Percentiles rank a stretch among this genome's conserved stretches.
Conservation (phyloP, 2,888 invertebrate species). For the Drosophila mulleri region DNA sequence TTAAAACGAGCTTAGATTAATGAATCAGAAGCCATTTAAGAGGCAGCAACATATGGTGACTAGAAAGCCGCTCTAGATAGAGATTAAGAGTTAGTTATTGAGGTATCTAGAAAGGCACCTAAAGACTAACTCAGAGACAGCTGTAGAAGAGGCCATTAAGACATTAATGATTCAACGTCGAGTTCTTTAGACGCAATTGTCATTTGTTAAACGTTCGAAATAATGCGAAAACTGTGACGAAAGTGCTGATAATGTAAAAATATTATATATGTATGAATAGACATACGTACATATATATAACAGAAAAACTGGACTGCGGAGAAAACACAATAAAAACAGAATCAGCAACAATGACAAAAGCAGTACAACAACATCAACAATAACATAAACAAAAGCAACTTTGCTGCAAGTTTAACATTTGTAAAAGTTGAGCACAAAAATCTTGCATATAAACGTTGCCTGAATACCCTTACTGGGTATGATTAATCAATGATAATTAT, state of each 20-base stretch:
- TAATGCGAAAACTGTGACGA: conserved; percentile 71
- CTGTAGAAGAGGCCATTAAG: background rate
- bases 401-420: conserved; percentile 15
- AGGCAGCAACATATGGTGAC: background rate
- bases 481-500: background rate
- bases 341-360: conserved; percentile 10
- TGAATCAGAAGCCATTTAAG: background rate
- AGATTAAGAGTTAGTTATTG: background rate
- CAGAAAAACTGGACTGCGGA: conserved; percentile 30
- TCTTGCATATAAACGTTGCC: too few relatives aligned
- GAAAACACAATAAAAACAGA: conserved; percentile 32
- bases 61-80: background rate
- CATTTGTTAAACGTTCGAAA: conserved; percentile 65
- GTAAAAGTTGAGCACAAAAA: background rate
- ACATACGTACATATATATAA: conserved; percentile 6
- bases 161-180: background rate
- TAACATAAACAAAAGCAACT: conserved; percentile 13
- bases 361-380: conserved; percentile 2
- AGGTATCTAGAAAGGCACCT: background rate
- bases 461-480: background rate
- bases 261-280: background rate
- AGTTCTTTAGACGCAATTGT: conserved; percentile 32
- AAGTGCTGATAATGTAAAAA: conserved; percentile 65
- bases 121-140: background rate
- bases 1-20: background rate